These are phyloP conservation scores for Cossypha heuglini DNA, from an alignment of 2,797 vertebrate species.

Conservation along the genomic window DNA sequence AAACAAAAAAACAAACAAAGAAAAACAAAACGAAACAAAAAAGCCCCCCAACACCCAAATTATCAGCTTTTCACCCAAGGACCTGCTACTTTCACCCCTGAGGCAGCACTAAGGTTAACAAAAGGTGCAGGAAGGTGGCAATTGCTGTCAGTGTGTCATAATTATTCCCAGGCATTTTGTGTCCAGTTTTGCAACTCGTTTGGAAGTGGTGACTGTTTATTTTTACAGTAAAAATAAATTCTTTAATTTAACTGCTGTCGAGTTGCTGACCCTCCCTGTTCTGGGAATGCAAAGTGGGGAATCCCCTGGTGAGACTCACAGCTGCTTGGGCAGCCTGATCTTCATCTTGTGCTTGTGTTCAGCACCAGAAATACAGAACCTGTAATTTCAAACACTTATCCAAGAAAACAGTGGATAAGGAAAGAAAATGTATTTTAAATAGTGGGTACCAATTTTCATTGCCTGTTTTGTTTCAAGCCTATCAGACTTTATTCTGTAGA, in stretches of 20 bases:
- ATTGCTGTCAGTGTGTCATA: not conserved
- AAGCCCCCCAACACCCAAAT: fast-evolving
- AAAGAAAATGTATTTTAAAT: not conserved
- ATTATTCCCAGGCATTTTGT: not conserved
- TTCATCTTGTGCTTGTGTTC: not conserved
- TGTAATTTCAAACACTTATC: fast-evolving
- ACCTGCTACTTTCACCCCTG: not conserved
- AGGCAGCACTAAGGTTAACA: not conserved
- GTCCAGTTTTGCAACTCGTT: not conserved
- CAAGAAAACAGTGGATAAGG: not conserved
- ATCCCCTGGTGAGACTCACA: not conserved
- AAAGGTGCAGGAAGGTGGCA: not conserved
- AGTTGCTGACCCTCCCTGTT: not conserved
- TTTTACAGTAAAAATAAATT: not conserved
- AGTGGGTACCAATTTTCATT: not conserved
- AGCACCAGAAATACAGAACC: not conserved
- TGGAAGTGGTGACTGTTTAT: not conserved
- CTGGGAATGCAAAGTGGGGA: not conserved
- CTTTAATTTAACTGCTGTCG: not conserved
- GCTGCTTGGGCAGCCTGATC: not conserved
- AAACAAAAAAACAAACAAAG: too few relatives aligned
- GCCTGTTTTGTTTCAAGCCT: not conserved
- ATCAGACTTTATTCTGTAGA: not conserved
- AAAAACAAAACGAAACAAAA: not conserved
- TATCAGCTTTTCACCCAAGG: not conserved